Conservation (phyloP, 92 coral and sea anemone species). For the Porites evermanni region DNA sequence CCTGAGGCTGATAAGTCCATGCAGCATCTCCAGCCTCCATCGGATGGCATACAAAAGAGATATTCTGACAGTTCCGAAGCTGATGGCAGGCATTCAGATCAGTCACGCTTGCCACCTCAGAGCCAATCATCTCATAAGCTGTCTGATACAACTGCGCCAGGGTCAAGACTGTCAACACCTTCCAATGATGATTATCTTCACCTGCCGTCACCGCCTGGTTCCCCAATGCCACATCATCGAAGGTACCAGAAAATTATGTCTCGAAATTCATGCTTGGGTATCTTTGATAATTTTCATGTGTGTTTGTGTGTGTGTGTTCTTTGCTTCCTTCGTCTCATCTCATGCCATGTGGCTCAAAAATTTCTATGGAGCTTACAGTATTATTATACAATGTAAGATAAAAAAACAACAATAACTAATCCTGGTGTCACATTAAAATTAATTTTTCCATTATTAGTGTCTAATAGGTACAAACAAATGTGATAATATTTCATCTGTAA, state of each 20-base stretch:
- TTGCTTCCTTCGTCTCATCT: too few relatives aligned
- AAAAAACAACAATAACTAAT: too few relatives aligned
- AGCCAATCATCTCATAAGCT: conserved; percentile 13
- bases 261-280: background rate
- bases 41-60: background rate
- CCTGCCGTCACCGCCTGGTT: conserved; percentile 68
- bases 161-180: conserved; percentile 58
- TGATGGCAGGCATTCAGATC: conserved; percentile 3
- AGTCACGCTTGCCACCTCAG: conserved; percentile 24
- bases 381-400: too few relatives aligned
- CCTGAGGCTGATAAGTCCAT: background rate
- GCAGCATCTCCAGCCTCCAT: background rate
- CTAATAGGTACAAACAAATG: too few relatives aligned
- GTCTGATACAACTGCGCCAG: conserved; percentile 42
- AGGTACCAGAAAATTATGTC: background rate
- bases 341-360: too few relatives aligned
- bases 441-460: too few relatives aligned
- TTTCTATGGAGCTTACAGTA: too few relatives aligned
- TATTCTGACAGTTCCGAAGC: conserved; percentile 4
- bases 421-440: too few relatives aligned
- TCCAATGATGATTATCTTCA: conserved; percentile 65
- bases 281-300: background rate
- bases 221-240: conserved; percentile 37
- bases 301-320: too few relatives aligned
- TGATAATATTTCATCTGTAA: too few relatives aligned